Base-by-base conservation (phyloP, 2,113 vertebrate genomes). In the Sakesphorus luctuosus region DNA sequence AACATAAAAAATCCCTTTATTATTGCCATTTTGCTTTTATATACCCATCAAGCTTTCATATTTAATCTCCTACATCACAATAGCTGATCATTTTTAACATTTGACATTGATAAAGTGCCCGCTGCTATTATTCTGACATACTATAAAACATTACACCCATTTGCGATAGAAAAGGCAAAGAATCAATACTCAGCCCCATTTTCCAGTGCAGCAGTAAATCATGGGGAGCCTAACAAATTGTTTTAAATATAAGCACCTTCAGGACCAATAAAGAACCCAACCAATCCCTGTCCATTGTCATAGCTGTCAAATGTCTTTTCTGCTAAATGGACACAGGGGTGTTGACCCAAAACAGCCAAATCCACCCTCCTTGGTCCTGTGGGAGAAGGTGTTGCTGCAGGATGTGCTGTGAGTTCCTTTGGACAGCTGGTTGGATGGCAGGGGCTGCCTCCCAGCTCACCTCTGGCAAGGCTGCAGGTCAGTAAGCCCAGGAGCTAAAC, bases 21-120 rank as follows among this genome's bases (percentile, higher is more conserved):
- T 98, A 98, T 98, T 98, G 98, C 98, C 97, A 95, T 98, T 98
- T 96, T 97, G 87, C 97, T 98, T 98, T 98, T 98, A 98, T 98
- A 98, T 98, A 98, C 97, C 98, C 97, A 98, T 98, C 98, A 98
- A 98, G 97, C 98, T 98, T 98, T 98, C 98, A 98, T 98, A 98
- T 98, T 98, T 98, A 98, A 98, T 98, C 97, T 98, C 97, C 98
- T 98, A 98, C 97, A 98, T 97, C 98, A 98, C 98, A 98, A 98
- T 98, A 97, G 97, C 97, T 96, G 98, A 98, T 98, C 98, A 98
- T 98, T 98, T 98, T 98, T 98, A 98, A 98, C 98, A 97, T 97
- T 98, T 98, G 98, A 98, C 98, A 98, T 98, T 98, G 98, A 99
- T 97, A 97, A 98, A 99, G 98, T 97, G 93, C 97, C 98, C 97